Evolutionary conservation across 1,140 invertebrate genomes (phyloP), one percentile per base, ranked within the genome.

Genomic region (Cecropterus lyciades): DNA sequence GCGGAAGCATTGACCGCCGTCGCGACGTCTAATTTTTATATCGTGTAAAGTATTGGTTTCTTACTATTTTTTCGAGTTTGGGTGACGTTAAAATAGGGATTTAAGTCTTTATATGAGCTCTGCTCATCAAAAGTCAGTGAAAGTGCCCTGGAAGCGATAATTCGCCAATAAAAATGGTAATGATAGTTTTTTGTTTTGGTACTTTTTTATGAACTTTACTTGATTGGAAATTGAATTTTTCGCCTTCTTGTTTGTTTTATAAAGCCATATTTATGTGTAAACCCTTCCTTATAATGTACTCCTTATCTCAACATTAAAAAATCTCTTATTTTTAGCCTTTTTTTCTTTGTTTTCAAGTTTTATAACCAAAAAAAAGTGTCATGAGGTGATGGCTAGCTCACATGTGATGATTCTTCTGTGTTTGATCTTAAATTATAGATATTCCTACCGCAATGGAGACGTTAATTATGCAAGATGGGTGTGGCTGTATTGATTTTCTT

Each of bases 401-500:
- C 85, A 86, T 89, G 86, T 87, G 76, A 73, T 81, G 70, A 77
- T 75, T 77, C 70, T 81, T 69, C 55, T 71, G 68, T 82, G 78
- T 81, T 87, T 87, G 73, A 65, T 70, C 60, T 52, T 40, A 67
- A 77, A 72, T 75, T 60, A 52, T 52, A 62, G 60, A 45, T 53
- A 33, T 43, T 64, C 65, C 76, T 78, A 73, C 69, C 66, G 67
- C 70, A 68, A 67, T 57, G 65, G 57, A 67, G 40, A 33, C 67
- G 57, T 83, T 84, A 89, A 92, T 91, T 91, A 92, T 92, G 85
- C 88, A 91, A 83, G 82, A 77, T 81, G 91, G 91, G 91, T 92
- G 91, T 92, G 91, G 91, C 90, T 87, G 82, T 92, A 92, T 92
- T 86, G 91, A 92, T 92, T 92, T 92, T 92, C 91, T 90, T 78